Evolutionary conservation across 1,140 invertebrate genomes (phyloP), one percentile per base, ranked within the genome.

Genomic region (Heliothis subflexa): DNA sequence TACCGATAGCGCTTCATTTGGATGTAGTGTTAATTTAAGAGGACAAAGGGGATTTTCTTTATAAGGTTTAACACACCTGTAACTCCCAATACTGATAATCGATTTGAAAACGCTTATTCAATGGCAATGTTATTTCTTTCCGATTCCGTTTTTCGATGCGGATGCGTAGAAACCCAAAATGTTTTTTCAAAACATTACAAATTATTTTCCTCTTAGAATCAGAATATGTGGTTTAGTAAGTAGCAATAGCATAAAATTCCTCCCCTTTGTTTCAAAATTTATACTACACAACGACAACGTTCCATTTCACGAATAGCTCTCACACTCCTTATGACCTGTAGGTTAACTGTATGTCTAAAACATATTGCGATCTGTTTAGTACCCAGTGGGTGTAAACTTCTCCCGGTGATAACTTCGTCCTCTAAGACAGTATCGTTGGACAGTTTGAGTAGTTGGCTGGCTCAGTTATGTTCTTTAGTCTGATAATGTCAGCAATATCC

Each of bases 381-480:
- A 16, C 62, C 62, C 62, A 66, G 62, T 66, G 62, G 62, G 62
- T 66, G 62, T 66, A 66, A 21, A 18, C 62, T 11, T 47, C 10
- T 66, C 47, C 62, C 62, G 62, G 62, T 66, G 40, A 66, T 66
- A 66, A 47, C 62, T 66, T 66, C 11, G 62, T 66, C 40, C 62
- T 47, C 40, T 3, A 2, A 66, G 62, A 66, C 62, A 66, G n/a
- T 66, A 66, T 66, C 62, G 40, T 66, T 40, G 5, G 62, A 66
- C 62, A 66, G 62, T 16, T 47, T 66, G 62, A 66, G 47, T 66
- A 66, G 62, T 66, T 49, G 40, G 14, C 40, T 66, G 62, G 47
- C 62, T 18, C 40, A 3, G 16, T 66, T 66, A 47, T 66, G 40
- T 21, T 16, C 40, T 66, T 40, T 49, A n/a, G 18, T 47, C 7